Evolutionary conservation across 2,113 vertebrate genomes (phyloP).

Genomic region (Cygnus buccinator): DNA sequence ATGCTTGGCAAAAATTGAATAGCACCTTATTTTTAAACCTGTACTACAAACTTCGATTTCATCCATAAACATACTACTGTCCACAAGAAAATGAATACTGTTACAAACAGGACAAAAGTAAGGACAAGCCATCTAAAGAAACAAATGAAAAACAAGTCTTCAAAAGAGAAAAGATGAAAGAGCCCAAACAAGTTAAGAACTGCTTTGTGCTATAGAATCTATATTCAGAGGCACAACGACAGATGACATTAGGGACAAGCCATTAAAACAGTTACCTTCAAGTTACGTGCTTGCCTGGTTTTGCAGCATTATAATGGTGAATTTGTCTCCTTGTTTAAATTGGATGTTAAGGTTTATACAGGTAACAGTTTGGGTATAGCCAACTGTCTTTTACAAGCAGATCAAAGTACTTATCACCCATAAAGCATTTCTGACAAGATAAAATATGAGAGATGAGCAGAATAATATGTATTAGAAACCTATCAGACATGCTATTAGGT

Average conservation of each 20-base stretch:
- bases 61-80: not conserved
- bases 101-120: not conserved
- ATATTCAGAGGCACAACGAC: not conserved
- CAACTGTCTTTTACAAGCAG: not conserved
- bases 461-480: not conserved
- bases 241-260: not conserved
- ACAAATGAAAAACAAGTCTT: not conserved
- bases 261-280: not conserved
- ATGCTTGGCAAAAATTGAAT: not conserved
- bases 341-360: not conserved
- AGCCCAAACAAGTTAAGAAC: not conserved
- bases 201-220: not conserved
- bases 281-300: not conserved
- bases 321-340: not conserved
- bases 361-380: not conserved
- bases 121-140: not conserved
- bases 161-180: constrained; percentile 27
- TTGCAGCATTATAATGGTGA: not conserved
- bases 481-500: not conserved
- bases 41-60: not conserved
- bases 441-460: not conserved
- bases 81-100: not conserved
- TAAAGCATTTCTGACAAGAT: not conserved
- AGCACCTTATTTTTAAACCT: not conserved
- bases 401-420: not conserved